Percentiles rank a stretch among this genome's conserved stretches.
phyloP scores from a whole-genome alignment of 2,888 invertebrate species.

The Thysanoteuthis rhombus region DNA sequence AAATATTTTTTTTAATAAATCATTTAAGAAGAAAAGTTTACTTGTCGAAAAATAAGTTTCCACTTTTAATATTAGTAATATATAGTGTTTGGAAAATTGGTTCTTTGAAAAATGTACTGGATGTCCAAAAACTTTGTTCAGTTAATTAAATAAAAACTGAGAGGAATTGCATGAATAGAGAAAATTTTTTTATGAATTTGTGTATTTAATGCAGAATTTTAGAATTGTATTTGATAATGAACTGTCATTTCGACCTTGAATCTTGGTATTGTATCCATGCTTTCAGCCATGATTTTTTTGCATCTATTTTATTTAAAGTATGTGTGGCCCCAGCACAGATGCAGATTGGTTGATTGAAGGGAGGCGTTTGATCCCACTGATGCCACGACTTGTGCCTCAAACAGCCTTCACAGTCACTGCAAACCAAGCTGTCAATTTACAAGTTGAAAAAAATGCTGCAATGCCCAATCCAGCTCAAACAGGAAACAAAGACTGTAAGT shows the following conservation, averaged over 20 bases:
- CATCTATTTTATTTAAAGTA: conserved; percentile 58
- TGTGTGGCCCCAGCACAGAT: conserved; percentile 71
- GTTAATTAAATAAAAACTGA: no score
- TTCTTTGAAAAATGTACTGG: no score
- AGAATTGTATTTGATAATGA: no score
- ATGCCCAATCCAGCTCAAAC: conserved; percentile 61
- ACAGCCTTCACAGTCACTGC: conserved; percentile 86
- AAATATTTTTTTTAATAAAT: no score
- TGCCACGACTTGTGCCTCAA: conserved; percentile 85
- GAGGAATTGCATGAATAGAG: no score
- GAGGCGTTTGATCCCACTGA: conserved; percentile 81
- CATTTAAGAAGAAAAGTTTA: no score
- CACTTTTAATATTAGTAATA: no score
- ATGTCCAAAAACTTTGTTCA: no score
- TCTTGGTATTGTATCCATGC: background rate
- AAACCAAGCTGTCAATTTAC: conserved; percentile 79
- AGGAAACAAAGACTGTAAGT: conserved; percentile 58
- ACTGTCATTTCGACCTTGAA: background rate
- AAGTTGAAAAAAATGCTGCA: conserved; percentile 74
- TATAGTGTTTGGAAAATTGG: no score
- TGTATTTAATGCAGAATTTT: no score
- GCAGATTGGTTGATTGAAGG: conserved; percentile 88
- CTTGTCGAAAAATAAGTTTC: no score
- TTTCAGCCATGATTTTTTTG: background rate
- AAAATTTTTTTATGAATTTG: no score